Conservation (phyloP, 1,140 invertebrate genomes). For the Matsumurasca onukii region DNA sequence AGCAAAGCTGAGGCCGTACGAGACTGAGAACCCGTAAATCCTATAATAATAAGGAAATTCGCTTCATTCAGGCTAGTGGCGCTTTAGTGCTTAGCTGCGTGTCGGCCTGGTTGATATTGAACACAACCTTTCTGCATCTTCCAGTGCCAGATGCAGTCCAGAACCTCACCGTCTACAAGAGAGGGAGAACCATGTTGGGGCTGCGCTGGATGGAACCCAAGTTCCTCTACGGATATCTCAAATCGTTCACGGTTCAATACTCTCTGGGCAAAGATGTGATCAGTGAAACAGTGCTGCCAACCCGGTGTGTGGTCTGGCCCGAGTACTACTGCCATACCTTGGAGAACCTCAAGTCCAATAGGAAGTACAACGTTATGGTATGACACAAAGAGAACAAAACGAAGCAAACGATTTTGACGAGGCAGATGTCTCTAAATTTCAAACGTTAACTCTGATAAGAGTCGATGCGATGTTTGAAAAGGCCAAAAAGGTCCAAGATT, state of each 20-base stretch:
- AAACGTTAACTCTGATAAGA: too few relatives aligned
- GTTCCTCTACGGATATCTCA: neutral
- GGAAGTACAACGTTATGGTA: constrained; percentile 5
- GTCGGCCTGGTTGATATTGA: neutral
- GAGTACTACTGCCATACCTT: constrained; percentile 11
- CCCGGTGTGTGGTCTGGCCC: constrained; percentile 8
- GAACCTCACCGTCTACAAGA: constrained; percentile 14
- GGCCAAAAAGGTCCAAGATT: too few relatives aligned
- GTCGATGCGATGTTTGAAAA: too few relatives aligned
- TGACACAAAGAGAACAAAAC: too few relatives aligned
- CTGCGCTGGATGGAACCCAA: neutral
- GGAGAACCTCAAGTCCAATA: neutral
- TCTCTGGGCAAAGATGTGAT: neutral
- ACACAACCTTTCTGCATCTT: neutral
- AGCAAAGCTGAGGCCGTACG: neutral
- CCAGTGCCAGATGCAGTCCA: neutral
- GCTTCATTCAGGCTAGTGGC: too few relatives aligned
- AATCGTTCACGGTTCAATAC: constrained; percentile 3
- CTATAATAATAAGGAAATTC: too few relatives aligned
- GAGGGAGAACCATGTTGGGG: constrained; percentile 8
- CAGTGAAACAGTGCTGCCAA: neutral
- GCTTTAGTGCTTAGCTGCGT: too few relatives aligned
- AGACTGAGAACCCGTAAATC: neutral
- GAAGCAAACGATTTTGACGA: too few relatives aligned
- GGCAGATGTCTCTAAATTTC: too few relatives aligned